Evolutionary conservation across 2,797 vertebrate species (phyloP), one percentile per base, ranked within the genome.

Genomic region (Mycteria americana): DNA sequence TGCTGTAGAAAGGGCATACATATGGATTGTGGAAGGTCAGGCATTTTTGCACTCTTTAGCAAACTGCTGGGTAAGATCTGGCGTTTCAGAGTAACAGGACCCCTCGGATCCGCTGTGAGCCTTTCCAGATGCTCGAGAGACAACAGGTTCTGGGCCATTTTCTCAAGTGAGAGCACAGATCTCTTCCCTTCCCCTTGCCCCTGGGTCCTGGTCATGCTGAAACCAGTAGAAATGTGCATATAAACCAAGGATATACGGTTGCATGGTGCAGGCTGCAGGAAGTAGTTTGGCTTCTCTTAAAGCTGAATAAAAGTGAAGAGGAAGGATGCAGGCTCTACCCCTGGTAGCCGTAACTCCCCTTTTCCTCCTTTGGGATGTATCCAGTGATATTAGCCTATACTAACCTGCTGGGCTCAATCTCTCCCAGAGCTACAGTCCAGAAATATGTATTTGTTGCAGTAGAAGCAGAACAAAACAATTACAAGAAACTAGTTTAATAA

Each of bases 361-460:
- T 88, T 59, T 56, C 41, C 62, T 94, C 82, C 45, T 93, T 54
- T 63, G 93, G 87, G 93, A 78, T 75, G 18, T 60, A 76, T 89
- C 56, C 65, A 78, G 5, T 33, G 25, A 81, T 95, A 94, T 92
- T 90, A 92, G 53, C 22, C 94, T 69, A 57, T 57, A 50, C 62
- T 77, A 91, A 95, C 94, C 94, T 89, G 84, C 73, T 81, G 65
- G 22, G 80, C n/a, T 92, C 41, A 96, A 96, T 84, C 18, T 95
- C 60, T 94, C 94, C 94, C 95, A 65, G 46, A 84, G 73, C 76
- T 86, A n/a, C 57, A 88, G 57, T 74, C 69, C 80, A 95, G 77
- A 86, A 86, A 84, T 43, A 78, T 21, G 0, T 60, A 64, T 88
- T 75, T 78, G 63, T 68, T 84, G 67, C 53, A 64, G 50, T 7